phyloP scores from a whole-genome alignment of 2,797 vertebrate genomes.

The Aratinga solstitialis region DNA sequence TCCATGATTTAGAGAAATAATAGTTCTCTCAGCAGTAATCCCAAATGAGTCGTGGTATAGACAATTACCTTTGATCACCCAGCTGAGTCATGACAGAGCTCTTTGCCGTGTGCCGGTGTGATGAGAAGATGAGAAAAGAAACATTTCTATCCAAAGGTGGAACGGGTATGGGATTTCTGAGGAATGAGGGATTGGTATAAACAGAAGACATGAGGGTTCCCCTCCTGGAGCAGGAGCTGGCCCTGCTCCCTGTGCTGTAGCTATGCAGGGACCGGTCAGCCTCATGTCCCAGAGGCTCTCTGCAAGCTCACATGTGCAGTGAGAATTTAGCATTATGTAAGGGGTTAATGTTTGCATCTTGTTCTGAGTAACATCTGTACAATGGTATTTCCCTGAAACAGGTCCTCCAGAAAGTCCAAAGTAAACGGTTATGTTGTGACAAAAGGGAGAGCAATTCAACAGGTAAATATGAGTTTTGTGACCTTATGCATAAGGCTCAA shows the following conservation, averaged over 20 bases:
- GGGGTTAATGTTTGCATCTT: not conserved
- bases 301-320: not conserved
- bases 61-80: not conserved
- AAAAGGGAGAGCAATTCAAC: not conserved
- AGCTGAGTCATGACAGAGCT: not conserved
- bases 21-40: not conserved
- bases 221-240: not conserved
- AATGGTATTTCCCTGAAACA: not conserved
- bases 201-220: not conserved
- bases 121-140: not conserved
- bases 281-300: not conserved
- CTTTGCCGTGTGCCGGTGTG: rapidly evolving
- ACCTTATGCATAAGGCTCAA: not conserved
- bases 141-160: not conserved
- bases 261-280: not conserved
- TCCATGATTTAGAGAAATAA: not conserved
- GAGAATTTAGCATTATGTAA: not conserved
- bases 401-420: constrained; percentile 13
- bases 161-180: not conserved
- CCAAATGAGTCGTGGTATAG: not conserved
- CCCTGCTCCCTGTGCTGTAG: not conserved
- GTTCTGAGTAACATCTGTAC: not conserved
- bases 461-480: constrained; percentile 22
- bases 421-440: not conserved
- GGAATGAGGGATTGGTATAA: not conserved